Evolutionary conservation across 2,113 vertebrate species (phyloP).

Genomic region (Labrus mixtus): DNA sequence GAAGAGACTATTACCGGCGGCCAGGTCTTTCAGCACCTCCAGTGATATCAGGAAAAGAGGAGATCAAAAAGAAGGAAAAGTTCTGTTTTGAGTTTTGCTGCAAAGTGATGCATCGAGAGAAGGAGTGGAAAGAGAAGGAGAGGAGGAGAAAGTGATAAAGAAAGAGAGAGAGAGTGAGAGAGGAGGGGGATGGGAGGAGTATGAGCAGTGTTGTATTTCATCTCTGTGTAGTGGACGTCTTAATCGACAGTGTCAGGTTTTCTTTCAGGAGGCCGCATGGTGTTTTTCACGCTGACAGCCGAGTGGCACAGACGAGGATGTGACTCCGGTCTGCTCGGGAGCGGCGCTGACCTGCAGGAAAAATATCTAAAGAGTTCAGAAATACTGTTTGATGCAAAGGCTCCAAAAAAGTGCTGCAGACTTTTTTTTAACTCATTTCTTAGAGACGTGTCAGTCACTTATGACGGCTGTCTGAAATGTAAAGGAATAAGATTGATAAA

Average conservation of each 20-base stretch:
- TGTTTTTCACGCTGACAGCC: slow-evolving; percentile 68
- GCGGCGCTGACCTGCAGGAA: slow-evolving; percentile 7
- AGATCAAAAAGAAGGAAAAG: slow-evolving; percentile 46
- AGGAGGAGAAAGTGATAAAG: not conserved
- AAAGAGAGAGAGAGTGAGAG: not conserved
- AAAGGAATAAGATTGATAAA: too few species aligned
- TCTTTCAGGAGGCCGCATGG: slow-evolving; percentile 72
- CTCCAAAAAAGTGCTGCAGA: too few species aligned
- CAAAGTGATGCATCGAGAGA: slow-evolving; percentile 13
- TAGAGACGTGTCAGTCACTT: too few species aligned
- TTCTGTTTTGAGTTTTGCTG: slow-evolving; percentile 29
- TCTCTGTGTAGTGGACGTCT: slow-evolving; percentile 89
- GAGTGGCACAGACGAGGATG: slow-evolving; percentile 33
- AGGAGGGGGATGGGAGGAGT: slow-evolving; percentile 37
- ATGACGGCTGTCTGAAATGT: too few species aligned
- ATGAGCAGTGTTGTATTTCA: slow-evolving; percentile 81
- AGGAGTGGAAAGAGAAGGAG: slow-evolving; percentile 26
- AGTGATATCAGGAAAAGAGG: slow-evolving; percentile 38
- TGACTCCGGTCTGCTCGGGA: slow-evolving; percentile 11
- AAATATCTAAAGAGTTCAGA: not conserved
- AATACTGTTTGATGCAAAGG: not conserved
- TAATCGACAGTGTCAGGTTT: slow-evolving; percentile 89
- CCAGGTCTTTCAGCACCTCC: slow-evolving; percentile 68
- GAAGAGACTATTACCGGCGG: slow-evolving; percentile 50
- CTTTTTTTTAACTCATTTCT: too few species aligned